Conservation (phyloP, 2,113 vertebrate genomes). For the Microcebus griseorufus region DNA sequence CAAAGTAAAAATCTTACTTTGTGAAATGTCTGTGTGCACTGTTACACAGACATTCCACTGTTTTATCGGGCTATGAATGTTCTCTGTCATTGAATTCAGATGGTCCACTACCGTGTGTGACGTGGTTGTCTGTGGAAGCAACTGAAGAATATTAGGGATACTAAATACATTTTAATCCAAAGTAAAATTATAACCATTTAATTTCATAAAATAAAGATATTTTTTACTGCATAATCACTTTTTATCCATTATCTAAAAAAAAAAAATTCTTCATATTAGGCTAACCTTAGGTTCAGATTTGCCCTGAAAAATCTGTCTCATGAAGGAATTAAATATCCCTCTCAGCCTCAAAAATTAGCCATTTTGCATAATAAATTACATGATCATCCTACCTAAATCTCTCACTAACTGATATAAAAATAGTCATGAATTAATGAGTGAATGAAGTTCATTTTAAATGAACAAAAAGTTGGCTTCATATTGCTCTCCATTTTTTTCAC, state of each 20-base stretch:
- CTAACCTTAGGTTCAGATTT: neutral
- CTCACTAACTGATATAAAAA: neutral
- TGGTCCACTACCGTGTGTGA: neutral
- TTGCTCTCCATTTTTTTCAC: neutral
- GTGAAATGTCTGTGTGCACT: neutral
- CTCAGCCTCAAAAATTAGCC: neutral
- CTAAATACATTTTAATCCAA: neutral
- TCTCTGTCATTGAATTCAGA: neutral
- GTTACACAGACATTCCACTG: neutral
- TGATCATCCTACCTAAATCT: neutral
- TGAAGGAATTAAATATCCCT: neutral
- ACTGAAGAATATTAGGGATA: neutral
- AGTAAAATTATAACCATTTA: neutral
- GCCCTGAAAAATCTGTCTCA: neutral
- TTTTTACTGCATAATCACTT: neutral
- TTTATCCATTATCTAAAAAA: neutral
- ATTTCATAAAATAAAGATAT: neutral
- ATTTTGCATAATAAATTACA: neutral
- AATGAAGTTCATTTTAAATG: neutral
- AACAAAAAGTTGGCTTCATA: neutral
- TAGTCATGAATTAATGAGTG: neutral
- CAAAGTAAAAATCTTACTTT: neutral
- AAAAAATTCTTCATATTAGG: neutral
- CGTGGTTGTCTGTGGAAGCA: neutral
- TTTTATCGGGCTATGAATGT: neutral